phyloP scores from a whole-genome alignment of 2,113 vertebrate species.

The Platichthys stellatus region DNA sequence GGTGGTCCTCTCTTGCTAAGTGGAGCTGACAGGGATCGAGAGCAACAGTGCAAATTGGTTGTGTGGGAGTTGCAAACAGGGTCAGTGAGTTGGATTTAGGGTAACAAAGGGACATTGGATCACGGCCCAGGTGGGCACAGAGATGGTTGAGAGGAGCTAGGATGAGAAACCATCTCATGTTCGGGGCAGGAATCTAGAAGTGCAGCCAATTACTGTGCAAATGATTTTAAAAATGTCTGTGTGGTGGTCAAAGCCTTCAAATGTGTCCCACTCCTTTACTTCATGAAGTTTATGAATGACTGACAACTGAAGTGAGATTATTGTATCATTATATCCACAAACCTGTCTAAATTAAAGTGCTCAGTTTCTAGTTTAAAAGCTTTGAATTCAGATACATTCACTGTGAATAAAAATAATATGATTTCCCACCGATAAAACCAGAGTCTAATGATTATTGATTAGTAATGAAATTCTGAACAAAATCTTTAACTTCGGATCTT shows the following conservation, averaged over 20 bases:
- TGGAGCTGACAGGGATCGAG: slow-evolving; percentile 20
- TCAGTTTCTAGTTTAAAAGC: too few species aligned
- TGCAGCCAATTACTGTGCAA: neutral
- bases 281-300: neutral
- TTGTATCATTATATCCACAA: too few species aligned
- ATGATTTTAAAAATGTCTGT: neutral
- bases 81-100: slow-evolving; percentile 44
- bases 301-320: too few species aligned
- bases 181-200: neutral
- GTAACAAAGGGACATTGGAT: slow-evolving; percentile 29
- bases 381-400: too few species aligned
- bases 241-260: neutral
- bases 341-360: too few species aligned
- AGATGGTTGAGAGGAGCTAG: neutral
- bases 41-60: slow-evolving; percentile 16
- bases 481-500: neutral
- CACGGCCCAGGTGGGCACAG: neutral
- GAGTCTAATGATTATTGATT: neutral
- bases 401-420: too few species aligned
- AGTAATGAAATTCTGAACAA: neutral
- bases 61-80: slow-evolving; percentile 1
- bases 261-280: neutral
- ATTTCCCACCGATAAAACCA: too few species aligned
- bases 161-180: neutral
- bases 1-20: slow-evolving; percentile 44